Evolutionary conservation across 2,113 vertebrate genomes (phyloP).

Genomic region (Artemisiospiza belli): DNA sequence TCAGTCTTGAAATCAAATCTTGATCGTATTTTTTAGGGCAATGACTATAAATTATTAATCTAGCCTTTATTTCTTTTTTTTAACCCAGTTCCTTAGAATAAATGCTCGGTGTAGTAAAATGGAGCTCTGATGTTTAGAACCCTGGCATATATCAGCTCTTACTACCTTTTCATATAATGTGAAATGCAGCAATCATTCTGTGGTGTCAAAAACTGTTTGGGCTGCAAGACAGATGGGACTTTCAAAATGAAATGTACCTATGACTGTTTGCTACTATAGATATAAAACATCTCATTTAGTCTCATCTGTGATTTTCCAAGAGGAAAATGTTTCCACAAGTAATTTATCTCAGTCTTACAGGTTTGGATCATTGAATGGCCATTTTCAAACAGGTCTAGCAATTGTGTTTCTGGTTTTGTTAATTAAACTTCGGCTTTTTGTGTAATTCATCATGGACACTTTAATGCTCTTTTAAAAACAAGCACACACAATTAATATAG

Average conservation of each 20-base stretch:
- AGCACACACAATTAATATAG: neutral
- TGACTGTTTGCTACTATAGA: slow-evolving; percentile 83
- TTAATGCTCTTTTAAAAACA: neutral
- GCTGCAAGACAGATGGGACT: slow-evolving; percentile 81
- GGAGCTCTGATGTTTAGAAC: slow-evolving; percentile 36
- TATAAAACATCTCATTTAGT: slow-evolving; percentile 84
- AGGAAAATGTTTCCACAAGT: slow-evolving; percentile 77
- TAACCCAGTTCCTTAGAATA: neutral
- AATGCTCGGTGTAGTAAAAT: slow-evolving; percentile 45
- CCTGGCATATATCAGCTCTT: slow-evolving; percentile 54
- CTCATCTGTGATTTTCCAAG: slow-evolving; percentile 83
- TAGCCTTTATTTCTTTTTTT: neutral
- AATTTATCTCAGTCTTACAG: slow-evolving; percentile 79
- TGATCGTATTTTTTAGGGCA: neutral
- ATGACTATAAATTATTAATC: slow-evolving; percentile 21
- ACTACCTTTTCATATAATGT: slow-evolving; percentile 49
- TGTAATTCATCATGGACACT: neutral
- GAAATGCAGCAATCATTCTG: slow-evolving; percentile 70
- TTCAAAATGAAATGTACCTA: slow-evolving; percentile 85
- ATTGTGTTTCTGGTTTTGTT: slow-evolving; percentile 53
- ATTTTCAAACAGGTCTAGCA: slow-evolving; percentile 60
- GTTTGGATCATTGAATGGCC: slow-evolving; percentile 73
- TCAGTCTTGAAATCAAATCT: neutral
- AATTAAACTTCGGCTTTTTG: slow-evolving; percentile 20
- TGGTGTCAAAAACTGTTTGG: slow-evolving; percentile 76